A percentile compares a stretch with the other conserved stretches of the same genome.
These are phyloP conservation scores for Ophion ellenae DNA, from an alignment of 2,888 invertebrate species.

Conservation along the genomic window DNA sequence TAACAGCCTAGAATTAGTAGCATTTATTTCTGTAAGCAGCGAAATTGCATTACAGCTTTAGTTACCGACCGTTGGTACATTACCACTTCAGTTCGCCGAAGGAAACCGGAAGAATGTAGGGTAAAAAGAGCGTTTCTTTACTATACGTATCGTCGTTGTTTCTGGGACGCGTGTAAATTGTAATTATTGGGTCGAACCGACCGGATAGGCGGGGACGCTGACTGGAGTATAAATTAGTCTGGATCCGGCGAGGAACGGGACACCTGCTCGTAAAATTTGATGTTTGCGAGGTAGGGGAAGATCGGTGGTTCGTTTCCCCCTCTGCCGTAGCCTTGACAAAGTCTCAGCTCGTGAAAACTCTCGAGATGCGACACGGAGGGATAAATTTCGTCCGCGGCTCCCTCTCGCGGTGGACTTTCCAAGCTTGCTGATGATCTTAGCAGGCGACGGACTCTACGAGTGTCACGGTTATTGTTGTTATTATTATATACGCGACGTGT, in stretches of 20 bases:
- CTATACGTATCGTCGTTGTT: neutral
- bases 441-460: neutral
- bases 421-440: constrained; percentile 15
- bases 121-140: neutral
- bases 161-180: neutral
- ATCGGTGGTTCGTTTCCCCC: neutral
- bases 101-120: neutral
- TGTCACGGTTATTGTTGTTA: constrained; percentile 16
- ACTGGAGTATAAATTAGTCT: neutral
- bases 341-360: constrained; percentile 2
- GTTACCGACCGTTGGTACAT: neutral
- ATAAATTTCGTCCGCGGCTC: constrained; percentile 13
- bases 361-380: neutral
- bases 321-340: neutral
- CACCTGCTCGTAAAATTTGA: constrained; percentile 38
- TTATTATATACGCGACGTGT: neutral
- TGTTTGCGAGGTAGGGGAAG: constrained; percentile 13
- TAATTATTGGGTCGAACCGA: neutral
- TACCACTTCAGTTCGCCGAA: neutral
- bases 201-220: neutral
- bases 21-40: neutral
- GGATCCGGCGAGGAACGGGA: neutral
- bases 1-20: neutral
- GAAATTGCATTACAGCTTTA: neutral
- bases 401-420: neutral